Base-by-base conservation (phyloP, 2,797 vertebrate genomes). In the Apogon talboti region DNA sequence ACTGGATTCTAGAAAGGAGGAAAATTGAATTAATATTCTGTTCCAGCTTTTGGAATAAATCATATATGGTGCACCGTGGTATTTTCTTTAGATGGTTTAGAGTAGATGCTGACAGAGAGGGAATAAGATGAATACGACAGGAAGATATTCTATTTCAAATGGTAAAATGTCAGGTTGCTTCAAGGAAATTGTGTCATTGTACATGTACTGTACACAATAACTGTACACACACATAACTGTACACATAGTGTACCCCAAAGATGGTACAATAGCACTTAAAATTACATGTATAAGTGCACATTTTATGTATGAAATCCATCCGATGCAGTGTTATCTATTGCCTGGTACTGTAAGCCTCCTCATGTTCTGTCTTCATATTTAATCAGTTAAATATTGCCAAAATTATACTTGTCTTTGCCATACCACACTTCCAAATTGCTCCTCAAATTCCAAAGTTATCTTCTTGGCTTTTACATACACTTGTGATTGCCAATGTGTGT, bases 21-120 rank as follows among this genome's bases (percentile, higher is more conserved):
- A 53, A 78, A 63, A 74, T 76, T 62, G 21, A 77, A 81, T 77
- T 78, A 68, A 83, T 74, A 81, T 86, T 80, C 61, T 72, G 49
- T 57, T 47, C 42, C n/a, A 44, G 44, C 41, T 59, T 67, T 62
- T 57, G 50, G 71, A 81, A 68, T 56, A 74, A 76, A 79, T 74
- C 49, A 64, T 33, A 69, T 67, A 56, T 52, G 24, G 41, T 55
- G 19, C 19, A 49, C 38, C 44, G 18, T 16, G 38, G 24, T 52
- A 7, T 66, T 78, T 79, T 84, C 33, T 67, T 66, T 61, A 11
- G 30, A 64, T 60, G 58, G n/a, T 49, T 41, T 45, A 53, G 40
- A 62, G 12, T 40, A 65, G 50, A 69, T 47, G 41, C 52, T 40
- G 66, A n/a, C 40, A 19, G 24, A 49, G 33, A 44, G 11, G 15